phyloP scores from a whole-genome alignment of 2,888 invertebrate species.

The Amphipyra berbera region DNA sequence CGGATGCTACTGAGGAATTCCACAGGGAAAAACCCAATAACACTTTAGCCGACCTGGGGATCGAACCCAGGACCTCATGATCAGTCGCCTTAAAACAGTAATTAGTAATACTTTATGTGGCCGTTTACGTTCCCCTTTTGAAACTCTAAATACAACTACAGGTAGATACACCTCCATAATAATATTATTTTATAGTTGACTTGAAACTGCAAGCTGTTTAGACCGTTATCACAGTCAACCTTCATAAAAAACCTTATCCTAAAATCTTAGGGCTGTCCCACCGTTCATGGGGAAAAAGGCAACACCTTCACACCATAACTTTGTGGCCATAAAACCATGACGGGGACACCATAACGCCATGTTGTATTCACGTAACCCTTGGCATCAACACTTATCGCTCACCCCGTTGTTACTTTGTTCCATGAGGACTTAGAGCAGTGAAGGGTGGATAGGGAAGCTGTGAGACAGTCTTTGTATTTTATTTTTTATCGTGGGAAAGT shows the following conservation, averaged over 20 bases:
- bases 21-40: too few species aligned
- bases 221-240: constrained; percentile 21
- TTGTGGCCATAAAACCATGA: constrained; percentile 60
- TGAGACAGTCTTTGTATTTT: too few species aligned
- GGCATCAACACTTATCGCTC: constrained; percentile 64
- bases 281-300: constrained; percentile 37
- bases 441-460: constrained; percentile 36
- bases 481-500: too few species aligned
- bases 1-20: too few species aligned
- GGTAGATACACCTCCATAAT: background rate
- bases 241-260: constrained; percentile 41
- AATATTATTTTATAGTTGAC: constrained; percentile 4
- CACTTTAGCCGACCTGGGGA: too few species aligned
- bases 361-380: constrained; percentile 62
- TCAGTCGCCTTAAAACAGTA: too few species aligned
- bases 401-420: constrained; percentile 54
- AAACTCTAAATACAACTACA: background rate
- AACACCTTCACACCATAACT: constrained; percentile 59
- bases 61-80: too few species aligned
- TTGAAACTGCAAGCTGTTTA: constrained; percentile 6
- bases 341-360: constrained; percentile 52
- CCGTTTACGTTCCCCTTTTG: too few species aligned
- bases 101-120: too few species aligned
- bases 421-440: constrained; percentile 22
- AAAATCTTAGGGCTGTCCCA: constrained; percentile 29